Evolutionary conservation across 2,113 vertebrate species (phyloP), one percentile per base, ranked within the genome.

Genomic region (Epinephelus moara): DNA sequence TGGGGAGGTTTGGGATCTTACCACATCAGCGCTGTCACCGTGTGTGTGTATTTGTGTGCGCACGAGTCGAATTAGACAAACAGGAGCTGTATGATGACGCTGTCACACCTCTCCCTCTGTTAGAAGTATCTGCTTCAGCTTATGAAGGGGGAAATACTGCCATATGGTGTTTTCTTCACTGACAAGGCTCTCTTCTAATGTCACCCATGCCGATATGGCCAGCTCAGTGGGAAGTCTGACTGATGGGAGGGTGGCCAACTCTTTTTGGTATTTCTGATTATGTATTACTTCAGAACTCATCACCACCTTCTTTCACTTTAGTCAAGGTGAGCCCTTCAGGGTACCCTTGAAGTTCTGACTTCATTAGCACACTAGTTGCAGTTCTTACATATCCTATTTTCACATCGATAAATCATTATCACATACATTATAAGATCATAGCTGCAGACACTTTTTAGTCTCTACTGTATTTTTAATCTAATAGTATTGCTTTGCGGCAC

Each of bases 131-230:
- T 78, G 79, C 74, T 64, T 85, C 70, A 68, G 69, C 70, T 71
- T 70, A 66, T 33, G 67, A 75, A 21, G 8, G 60, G 19, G 71
- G 57, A 85, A 78, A 83, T 10, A 53, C 56, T 52, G 74, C 79
- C 90, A 93, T 89, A 90, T 92, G 90, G 89, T 70, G 80, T 74
- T 82, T 91, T 88, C 76, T 76, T 84, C 80, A 68, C 80, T 42
- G 59, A 80, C 14, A 40, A 77, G 21, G 68, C 59, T 47, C 52
- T 81, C 71, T 82, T 89, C 85, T 89, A 79, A 75, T 82, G 84
- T 85, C 25, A 55, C 68, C 78, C 69, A 80, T 80, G 57, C 64
- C 33, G 75, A 82, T 86, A 87, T 79, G 77, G 55, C 77, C 52
- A 33, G 57, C 84, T 70, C 84, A 25, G 81, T 55, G 62, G 76